phyloP scores from a whole-genome alignment of 2,888 invertebrate species.

The Syritta pipiens region DNA sequence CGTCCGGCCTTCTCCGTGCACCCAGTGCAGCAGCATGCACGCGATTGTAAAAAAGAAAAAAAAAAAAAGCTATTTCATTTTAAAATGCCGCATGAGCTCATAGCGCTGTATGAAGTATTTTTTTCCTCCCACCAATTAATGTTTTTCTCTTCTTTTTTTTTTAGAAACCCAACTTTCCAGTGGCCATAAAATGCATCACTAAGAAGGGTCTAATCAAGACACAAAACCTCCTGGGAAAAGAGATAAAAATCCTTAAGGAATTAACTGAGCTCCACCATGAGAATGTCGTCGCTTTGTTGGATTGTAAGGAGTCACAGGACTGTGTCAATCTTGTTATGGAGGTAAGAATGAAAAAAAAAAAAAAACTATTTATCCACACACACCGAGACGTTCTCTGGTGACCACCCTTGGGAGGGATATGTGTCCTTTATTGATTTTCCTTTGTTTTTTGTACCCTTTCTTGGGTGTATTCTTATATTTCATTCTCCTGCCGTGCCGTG shows the following conservation, averaged over 20 bases:
- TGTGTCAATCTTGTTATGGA: slow-evolving; percentile 99
- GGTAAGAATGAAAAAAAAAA: slow-evolving; percentile 83
- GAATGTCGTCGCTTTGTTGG: slow-evolving; percentile 97
- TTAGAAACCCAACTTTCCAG: slow-evolving; percentile 90
- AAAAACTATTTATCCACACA: not conserved
- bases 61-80: too few relatives aligned
- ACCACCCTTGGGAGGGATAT: slow-evolving; percentile 2
- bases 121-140: slow-evolving; percentile 27
- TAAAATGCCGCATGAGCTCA: slow-evolving; percentile 48
- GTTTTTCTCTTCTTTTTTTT: slow-evolving; percentile 18
- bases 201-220: slow-evolving; percentile 99
- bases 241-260: slow-evolving; percentile 99
- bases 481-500: not conserved
- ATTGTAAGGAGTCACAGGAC: slow-evolving; percentile 97
- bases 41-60: slow-evolving; percentile 40
- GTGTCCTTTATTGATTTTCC: slow-evolving; percentile 63
- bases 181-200: slow-evolving; percentile 98
- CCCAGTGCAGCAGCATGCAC: slow-evolving; percentile 2
- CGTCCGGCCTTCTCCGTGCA: not conserved
- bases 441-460: slow-evolving; percentile 37
- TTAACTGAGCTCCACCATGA: slow-evolving; percentile 98
- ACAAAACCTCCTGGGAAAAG: slow-evolving; percentile 97
- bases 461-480: slow-evolving; percentile 21
- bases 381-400: not conserved
- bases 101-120: not conserved